phyloP scores from a whole-genome alignment of 2,113 vertebrate genomes.

The Macquaria ambigua region DNA sequence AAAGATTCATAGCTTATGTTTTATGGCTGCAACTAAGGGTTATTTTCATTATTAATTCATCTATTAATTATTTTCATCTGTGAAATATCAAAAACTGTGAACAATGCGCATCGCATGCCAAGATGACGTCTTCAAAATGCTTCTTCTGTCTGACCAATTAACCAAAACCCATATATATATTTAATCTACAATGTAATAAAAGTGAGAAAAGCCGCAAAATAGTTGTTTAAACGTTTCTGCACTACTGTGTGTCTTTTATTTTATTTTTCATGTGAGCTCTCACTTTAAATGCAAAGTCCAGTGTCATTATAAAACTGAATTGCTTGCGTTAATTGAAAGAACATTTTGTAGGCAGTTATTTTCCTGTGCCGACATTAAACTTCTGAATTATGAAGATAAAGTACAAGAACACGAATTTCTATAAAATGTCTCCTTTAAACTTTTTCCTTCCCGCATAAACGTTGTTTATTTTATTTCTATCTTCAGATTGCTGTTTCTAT shows the following conservation, averaged over 20 bases:
- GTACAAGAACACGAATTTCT: background rate
- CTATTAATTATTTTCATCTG: background rate
- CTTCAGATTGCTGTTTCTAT: slow-evolving; percentile 11
- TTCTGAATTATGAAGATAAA: slow-evolving; percentile 4
- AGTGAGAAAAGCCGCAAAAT: background rate
- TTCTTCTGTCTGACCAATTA: background rate
- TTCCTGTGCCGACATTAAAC: slow-evolving; percentile 4
- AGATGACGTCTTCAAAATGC: background rate
- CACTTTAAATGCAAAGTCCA: slow-evolving; percentile 17
- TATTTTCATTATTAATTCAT: background rate
- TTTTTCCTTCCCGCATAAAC: background rate
- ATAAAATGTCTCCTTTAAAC: background rate
- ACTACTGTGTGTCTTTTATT: background rate
- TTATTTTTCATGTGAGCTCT: background rate
- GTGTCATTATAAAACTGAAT: slow-evolving; percentile 4
- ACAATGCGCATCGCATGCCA: too few relatives aligned
- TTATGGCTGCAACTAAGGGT: background rate
- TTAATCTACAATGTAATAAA: background rate
- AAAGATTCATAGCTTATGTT: background rate
- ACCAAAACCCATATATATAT: background rate
- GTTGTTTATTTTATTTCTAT: background rate
- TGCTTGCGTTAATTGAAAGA: slow-evolving; percentile 29
- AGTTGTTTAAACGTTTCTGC: background rate
- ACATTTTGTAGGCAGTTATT: slow-evolving; percentile 1
- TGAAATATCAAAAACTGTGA: background rate